These are phyloP conservation scores for Berghia stephanieae DNA, from an alignment of 1,140 invertebrate genomes.

Conservation along the genomic window DNA sequence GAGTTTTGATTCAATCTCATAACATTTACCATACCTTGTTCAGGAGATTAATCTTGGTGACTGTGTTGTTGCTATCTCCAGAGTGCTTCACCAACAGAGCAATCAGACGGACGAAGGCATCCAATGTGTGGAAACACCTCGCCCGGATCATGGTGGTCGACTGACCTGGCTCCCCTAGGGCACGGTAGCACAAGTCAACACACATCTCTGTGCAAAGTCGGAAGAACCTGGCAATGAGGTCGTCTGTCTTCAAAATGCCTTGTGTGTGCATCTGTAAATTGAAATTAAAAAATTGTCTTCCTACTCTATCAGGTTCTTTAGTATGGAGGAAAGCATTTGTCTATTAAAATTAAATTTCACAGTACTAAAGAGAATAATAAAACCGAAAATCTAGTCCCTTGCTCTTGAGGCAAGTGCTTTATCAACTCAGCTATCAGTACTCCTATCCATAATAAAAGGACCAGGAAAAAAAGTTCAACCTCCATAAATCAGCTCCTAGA, in stretches of 20 bases:
- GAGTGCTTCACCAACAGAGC: conserved; percentile 94
- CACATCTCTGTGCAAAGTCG: conserved; percentile 96
- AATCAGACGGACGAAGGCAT: conserved; percentile 94
- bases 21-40: no score
- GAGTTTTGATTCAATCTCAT: no score
- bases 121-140: conserved; percentile 95
- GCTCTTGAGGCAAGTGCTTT: no score
- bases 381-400: no score
- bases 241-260: conserved; percentile 96
- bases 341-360: no score
- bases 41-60: conserved; percentile 94
- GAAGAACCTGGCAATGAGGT: conserved; percentile 97
- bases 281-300: conserved; percentile 30
- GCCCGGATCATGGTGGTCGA: conserved; percentile 75
- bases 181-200: conserved; percentile 91
- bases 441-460: no score
- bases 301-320: no score
- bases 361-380: no score
- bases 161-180: conserved; percentile 71
- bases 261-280: conserved; percentile 93
- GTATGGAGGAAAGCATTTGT: no score
- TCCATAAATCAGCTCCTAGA: no score
- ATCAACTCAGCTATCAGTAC: no score
- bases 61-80: conserved; percentile 83
- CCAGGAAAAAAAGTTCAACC: no score